Percentiles rank a stretch among this genome's conserved stretches.
Conservation (phyloP, 2,888 invertebrate species). For the Sarcophaga rosellei region DNA sequence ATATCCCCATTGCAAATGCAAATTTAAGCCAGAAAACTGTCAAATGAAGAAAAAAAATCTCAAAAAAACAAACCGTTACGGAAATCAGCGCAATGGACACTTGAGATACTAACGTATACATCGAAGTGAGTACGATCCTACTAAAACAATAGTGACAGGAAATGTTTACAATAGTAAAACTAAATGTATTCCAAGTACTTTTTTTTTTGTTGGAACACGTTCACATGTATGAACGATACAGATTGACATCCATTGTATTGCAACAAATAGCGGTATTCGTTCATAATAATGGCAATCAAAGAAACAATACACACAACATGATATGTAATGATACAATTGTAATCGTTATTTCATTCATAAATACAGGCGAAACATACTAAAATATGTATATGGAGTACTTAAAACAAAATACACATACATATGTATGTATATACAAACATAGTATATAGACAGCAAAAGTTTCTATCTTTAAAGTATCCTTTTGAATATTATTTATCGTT, state of each 20-base stretch:
- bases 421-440: constrained; percentile 14
- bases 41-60: constrained; percentile 20
- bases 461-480: constrained; percentile 1
- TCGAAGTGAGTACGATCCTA: constrained; percentile 10
- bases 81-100: constrained; percentile 60
- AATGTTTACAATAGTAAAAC: constrained; percentile 58
- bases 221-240: not conserved
- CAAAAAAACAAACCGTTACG: constrained; percentile 23
- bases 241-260: not conserved
- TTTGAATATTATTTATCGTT: constrained; percentile 3
- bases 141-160: constrained; percentile 51
- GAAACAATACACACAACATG: too few species aligned
- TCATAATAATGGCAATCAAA: constrained; percentile 3
- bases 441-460: constrained; percentile 17
- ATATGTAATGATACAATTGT: constrained; percentile 45
- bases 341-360: constrained; percentile 66
- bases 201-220: constrained; percentile 1
- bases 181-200: constrained; percentile 23
- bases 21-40: constrained; percentile 26
- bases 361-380: constrained; percentile 28
- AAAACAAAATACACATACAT: constrained; percentile 52
- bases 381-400: constrained; percentile 66
- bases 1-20: constrained; percentile 28
- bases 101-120: constrained; percentile 19
- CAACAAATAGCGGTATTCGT: not conserved